Base-by-base conservation (phyloP, 2,888 invertebrate species). In the Diarsia dahlii region DNA sequence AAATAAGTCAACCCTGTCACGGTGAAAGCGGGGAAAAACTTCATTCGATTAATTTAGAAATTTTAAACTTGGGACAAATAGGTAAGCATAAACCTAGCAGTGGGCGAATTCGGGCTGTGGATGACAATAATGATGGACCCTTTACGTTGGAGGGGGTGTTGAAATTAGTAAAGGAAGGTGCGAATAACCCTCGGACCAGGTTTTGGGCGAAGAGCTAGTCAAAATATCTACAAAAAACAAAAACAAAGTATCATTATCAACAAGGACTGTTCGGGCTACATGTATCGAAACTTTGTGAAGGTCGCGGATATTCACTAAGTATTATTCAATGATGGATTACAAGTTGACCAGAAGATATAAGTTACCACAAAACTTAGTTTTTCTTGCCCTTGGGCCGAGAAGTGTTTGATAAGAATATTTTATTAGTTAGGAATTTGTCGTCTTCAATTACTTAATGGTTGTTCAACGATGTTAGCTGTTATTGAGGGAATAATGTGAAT, bases 321-420 rank as follows among this genome's bases (percentile, higher is more conserved):
- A 48, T 68, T 39, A 76, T 68, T 63, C 54, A 48, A 54, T 80
- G 80, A 80, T 74, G 28, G 64, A 79, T 68, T 20, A 80, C 67
- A 18, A 65, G 50, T 65, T 45, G 56, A 45, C 66, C 75, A 58
- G 12, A 50, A 50, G n/a, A 45, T 63, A 56, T 56, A 39, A 56
- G 28, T 58, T 50, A 50, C 39, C 4, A 2, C 8, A 58, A 76
- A 23, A 60, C 20, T 76, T 54, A 15, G 15, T 23, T 45, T 60
- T 45, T 52, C n/a, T 15, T 60, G 23, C 15, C 20, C 46, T 45
- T 46, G 23, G 12, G 34, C 34, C 23, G 0, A 18, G 6, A 46
- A 76, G n/a, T 15, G n/a, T 50, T 58, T 28, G n/a, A 45, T 0
- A 4, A 66, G 15, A 74, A 74, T 46, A 20, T 52, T 15, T 60